These are phyloP conservation scores for Macaca nemestrina DNA, from an alignment of 2,113 vertebrate genomes.

Conservation along the genomic window DNA sequence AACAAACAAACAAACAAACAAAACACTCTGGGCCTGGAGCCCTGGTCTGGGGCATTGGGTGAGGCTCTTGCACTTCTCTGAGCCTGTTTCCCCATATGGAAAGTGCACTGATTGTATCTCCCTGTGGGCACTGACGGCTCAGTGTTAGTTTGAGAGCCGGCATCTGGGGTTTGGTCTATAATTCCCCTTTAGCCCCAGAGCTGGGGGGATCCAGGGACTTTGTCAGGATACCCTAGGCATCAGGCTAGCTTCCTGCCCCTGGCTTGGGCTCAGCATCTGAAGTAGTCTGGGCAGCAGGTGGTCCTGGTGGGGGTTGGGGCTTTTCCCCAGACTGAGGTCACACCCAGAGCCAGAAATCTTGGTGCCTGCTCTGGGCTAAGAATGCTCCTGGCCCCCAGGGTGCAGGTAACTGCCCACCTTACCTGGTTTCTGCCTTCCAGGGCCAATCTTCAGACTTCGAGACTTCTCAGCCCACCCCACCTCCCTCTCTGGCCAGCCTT, in stretches of 20 bases:
- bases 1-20: neutral
- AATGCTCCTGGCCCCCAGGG: neutral
- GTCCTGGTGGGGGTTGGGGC: neutral
- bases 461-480: neutral
- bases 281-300: neutral
- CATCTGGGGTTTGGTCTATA: neutral
- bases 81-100: neutral
- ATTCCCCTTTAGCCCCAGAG: neutral
- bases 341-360: neutral
- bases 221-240: neutral
- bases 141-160: neutral
- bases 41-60: no score
- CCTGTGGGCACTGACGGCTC: neutral
- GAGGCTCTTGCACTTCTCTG: constrained; percentile 8
- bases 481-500: neutral
- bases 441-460: neutral
- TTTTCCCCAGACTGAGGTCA: neutral
- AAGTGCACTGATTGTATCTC: neutral
- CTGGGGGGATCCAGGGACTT: neutral
- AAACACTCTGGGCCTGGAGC: neutral
- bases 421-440: neutral
- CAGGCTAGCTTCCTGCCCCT: neutral
- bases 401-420: neutral
- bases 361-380: neutral
- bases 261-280: neutral